Evolutionary conservation across 2,113 vertebrate species (phyloP).

Genomic region (Girardinichthys multiradiatus): DNA sequence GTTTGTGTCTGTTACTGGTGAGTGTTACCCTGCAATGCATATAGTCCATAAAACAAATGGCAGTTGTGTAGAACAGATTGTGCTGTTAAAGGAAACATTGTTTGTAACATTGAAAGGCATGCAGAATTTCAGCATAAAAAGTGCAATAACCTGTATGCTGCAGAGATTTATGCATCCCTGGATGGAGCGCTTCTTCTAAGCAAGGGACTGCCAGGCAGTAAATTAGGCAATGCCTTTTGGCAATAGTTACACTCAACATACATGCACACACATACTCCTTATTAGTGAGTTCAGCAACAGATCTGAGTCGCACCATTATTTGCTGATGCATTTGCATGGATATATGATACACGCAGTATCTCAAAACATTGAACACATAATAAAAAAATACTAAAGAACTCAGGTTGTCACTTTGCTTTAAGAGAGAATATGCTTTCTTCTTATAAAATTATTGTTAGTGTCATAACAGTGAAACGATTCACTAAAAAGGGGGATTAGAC

Average conservation of each 20-base stretch:
- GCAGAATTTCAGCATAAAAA: conserved; percentile 79
- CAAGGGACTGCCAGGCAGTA: conserved; percentile 75
- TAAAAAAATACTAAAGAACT: conserved; percentile 29
- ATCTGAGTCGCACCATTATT: conserved; percentile 2
- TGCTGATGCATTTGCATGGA: not conserved
- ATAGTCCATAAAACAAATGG: conserved; percentile 81
- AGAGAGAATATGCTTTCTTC: conserved; percentile 15
- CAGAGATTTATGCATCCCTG: conserved; percentile 76
- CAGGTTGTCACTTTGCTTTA: conserved; percentile 8
- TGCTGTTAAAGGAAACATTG: conserved; percentile 79
- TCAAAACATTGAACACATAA: not conserved
- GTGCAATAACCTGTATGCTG: conserved; percentile 76
- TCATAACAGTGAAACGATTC: conserved; percentile 33
- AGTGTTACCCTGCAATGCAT: conserved; percentile 61
- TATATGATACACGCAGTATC: not conserved
- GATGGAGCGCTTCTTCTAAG: conserved; percentile 64
- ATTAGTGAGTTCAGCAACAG: conserved; percentile 21
- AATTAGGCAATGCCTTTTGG: conserved; percentile 79
- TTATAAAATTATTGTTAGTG: conserved; percentile 19
- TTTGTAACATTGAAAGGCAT: conserved; percentile 74
- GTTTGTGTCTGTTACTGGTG: conserved; percentile 60
- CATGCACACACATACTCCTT: not conserved
- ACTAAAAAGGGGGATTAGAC: conserved; percentile 30
- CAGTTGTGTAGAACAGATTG: conserved; percentile 80
- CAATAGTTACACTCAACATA: conserved; percentile 42